phyloP scores from a whole-genome alignment of 2,113 vertebrate species.

The Scartelaos histophorus region DNA sequence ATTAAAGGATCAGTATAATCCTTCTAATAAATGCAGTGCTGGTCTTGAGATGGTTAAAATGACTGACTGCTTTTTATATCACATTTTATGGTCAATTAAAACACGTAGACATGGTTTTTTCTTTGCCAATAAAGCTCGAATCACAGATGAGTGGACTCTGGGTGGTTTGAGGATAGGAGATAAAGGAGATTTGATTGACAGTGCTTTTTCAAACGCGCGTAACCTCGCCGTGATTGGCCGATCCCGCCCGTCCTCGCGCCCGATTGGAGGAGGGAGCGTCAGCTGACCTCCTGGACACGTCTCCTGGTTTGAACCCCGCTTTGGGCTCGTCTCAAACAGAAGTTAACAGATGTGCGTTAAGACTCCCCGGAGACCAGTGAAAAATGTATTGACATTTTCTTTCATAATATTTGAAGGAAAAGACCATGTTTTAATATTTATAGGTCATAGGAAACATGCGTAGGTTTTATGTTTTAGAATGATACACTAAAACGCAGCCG shows the following conservation, averaged over 20 bases:
- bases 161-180: neutral
- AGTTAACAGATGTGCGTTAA: slow-evolving; percentile 2
- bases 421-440: neutral
- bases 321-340: neutral
- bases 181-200: neutral
- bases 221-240: neutral
- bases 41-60: neutral
- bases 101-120: neutral
- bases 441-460: neutral
- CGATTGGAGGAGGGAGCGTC: slow-evolving; percentile 1
- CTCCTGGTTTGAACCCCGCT: neutral
- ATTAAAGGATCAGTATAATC: too few relatives aligned
- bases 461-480: neutral
- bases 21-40: neutral
- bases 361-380: neutral
- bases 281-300: neutral
- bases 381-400: neutral
- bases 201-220: neutral
- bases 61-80: neutral
- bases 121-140: neutral
- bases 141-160: neutral
- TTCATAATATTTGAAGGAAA: neutral
- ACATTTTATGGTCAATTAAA: neutral
- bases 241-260: neutral
- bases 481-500: neutral